phyloP scores from a whole-genome alignment of 2,888 invertebrate species.

The Perithous albicinctus region DNA sequence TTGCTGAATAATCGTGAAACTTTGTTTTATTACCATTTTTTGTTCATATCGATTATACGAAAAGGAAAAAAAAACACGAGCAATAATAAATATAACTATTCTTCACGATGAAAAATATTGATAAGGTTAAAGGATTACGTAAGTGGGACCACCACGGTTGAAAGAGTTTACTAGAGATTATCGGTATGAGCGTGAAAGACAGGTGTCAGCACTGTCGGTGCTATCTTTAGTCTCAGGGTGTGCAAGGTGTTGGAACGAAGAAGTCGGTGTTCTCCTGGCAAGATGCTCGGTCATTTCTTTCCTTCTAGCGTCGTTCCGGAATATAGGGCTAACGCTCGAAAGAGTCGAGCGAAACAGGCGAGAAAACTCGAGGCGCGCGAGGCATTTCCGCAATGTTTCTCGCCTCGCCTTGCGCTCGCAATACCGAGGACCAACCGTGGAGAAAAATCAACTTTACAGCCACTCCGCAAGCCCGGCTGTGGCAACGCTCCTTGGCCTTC shows the following conservation, averaged over 20 bases:
- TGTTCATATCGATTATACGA: too few species aligned
- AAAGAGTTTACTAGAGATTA: neutral
- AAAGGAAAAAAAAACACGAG: too few species aligned
- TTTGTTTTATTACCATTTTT: too few species aligned
- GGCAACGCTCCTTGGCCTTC: conserved; percentile 38
- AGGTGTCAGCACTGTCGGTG: conserved; percentile 42
- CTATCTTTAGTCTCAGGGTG: conserved; percentile 41
- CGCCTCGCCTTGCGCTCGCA: conserved; percentile 43
- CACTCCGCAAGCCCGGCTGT: conserved; percentile 35
- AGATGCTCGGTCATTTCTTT: conserved; percentile 38
- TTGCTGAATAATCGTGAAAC: too few species aligned
- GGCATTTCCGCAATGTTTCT: conserved; percentile 65
- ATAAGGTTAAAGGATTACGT: neutral
- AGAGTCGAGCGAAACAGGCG: conserved; percentile 37
- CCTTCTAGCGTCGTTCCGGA: conserved; percentile 35
- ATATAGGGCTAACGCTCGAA: conserved; percentile 53
- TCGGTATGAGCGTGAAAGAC: conserved; percentile 7
- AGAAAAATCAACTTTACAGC: conserved; percentile 64
- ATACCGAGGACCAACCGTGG: conserved; percentile 24
- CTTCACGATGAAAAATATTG: neutral
- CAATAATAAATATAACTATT: too few species aligned
- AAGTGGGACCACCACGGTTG: neutral
- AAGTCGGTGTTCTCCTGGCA: conserved; percentile 26
- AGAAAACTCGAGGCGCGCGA: conserved; percentile 52
- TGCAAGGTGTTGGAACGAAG: conserved; percentile 32